These are phyloP conservation scores for Geopemphigus sp. DNA, from an alignment of 1,140 invertebrate species.

Conservation along the genomic window DNA sequence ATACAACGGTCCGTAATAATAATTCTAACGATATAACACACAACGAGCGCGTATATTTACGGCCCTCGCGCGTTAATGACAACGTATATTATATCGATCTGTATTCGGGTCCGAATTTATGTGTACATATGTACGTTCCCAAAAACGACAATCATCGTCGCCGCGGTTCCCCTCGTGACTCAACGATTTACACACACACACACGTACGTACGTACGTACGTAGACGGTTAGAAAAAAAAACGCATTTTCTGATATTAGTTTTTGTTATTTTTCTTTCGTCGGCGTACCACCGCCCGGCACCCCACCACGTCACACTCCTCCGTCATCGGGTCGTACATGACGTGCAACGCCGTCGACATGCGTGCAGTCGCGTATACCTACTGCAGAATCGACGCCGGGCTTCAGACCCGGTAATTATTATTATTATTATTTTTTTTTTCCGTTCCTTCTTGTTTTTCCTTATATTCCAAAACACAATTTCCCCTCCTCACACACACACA, in stretches of 20 bases:
- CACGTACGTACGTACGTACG: too few relatives aligned
- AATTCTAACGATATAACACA: not conserved
- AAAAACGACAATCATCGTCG: not conserved
- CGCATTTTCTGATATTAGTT: too few relatives aligned
- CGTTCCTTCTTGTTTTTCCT: not conserved
- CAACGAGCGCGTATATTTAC: not conserved
- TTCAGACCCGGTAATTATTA: slow-evolving; percentile 46
- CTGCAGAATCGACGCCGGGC: slow-evolving; percentile 42
- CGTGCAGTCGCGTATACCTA: slow-evolving; percentile 10
- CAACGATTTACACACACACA: too few relatives aligned
- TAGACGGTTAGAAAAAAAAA: too few relatives aligned
- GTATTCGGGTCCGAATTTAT: not conserved
- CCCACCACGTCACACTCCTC: too few relatives aligned
- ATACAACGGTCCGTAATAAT: not conserved
- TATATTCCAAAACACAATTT: slow-evolving; percentile 35
- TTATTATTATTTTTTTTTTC: slow-evolving; percentile 22
- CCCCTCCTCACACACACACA: too few relatives aligned
- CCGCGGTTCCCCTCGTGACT: not conserved
- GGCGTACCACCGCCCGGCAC: too few relatives aligned
- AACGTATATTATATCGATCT: not conserved
- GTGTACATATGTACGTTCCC: not conserved
- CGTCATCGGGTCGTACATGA: not conserved
- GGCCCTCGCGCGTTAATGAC: slow-evolving; percentile 4
- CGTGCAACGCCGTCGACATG: slow-evolving; percentile 32
- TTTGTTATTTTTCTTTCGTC: too few relatives aligned